Base-by-base conservation (phyloP, 2,797 vertebrate species). In the Tenualosa thibaudeaui region DNA sequence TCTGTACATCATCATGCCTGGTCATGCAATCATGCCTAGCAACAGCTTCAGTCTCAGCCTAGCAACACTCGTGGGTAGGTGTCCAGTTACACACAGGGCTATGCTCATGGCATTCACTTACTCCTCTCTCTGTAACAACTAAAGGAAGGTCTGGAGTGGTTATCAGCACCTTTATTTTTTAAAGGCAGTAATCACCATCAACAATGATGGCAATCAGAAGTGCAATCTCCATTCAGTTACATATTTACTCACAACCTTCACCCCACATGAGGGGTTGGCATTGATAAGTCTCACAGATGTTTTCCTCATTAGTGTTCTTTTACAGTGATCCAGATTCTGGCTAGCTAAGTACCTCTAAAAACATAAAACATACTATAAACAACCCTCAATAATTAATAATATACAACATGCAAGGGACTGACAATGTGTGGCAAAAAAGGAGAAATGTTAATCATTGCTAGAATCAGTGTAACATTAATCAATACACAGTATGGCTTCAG, bases 171-270 rank as follows among this genome's bases (percentile, higher is more conserved):
- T 40, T 15, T 17, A 17, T 37, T 75, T 65, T 65, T 65, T 31
- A 31, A 65, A 31, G 24, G 62, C 37, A 37, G 31, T 15, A 37
- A 43, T 75, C 13, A 75, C 17, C 37, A 75, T 17, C 12, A 40
- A 37, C 17, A 58, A 19, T 1, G 31, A 37, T 15, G 31, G 31
- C 17, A 17, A 75, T 75, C 68, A 75, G 31, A 75, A 26, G 68
- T 43, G 13, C 68, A 1, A 75, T 75, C 68, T 40, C 68, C 40
- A 75, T 75, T 75, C 31, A 6, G 68, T 43, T 75, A 75, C 40
- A 75, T 75, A 75, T 75, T 75, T 43, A 75, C 68, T 19, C 37
- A 40, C 40, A 37, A 75, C 68, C 68, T 75, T 75, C 68, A 43
- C 31, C 68, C 68, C 37, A 1, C 15, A 5, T 40, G 31, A 71